Conservation (phyloP, 2,888 invertebrate genomes). For the Oscheius onirici region DNA sequence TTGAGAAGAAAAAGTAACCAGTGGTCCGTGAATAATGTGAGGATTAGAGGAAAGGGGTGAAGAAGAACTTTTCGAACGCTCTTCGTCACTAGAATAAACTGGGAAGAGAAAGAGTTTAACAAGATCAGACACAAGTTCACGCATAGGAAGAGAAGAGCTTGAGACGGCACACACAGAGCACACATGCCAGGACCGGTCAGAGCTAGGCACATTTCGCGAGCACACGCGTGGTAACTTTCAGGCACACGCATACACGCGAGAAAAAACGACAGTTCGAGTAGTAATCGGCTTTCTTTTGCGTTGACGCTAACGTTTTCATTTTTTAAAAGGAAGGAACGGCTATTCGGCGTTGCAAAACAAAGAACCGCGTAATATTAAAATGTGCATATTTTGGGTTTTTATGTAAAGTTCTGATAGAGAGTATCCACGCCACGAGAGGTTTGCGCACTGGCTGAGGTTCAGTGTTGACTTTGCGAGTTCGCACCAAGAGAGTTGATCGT, state of each 20-base stretch:
- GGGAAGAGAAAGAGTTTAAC: constrained; percentile 10
- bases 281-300: no score
- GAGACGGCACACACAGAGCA: constrained; percentile 25
- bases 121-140: constrained; percentile 26
- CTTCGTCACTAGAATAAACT: neutral
- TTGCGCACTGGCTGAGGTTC: constrained; percentile 9
- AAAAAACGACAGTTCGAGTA: no score
- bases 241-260: no score
- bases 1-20: constrained; percentile 12
- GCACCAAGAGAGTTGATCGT: constrained; percentile 13
- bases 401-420: no score
- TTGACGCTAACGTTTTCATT: no score
- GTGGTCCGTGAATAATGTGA: constrained; percentile 11
- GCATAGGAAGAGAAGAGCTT: neutral
- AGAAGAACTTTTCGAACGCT: constrained; percentile 11
- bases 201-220: constrained; percentile 13
- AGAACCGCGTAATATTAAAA: no score
- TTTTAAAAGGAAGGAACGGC: no score
- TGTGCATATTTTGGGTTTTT: no score
- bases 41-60: constrained; percentile 12
- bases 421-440: neutral
- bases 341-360: no score
- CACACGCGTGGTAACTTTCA: neutral
- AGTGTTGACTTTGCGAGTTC: constrained; percentile 23
- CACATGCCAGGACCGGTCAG: constrained; percentile 22